Evolutionary conservation across 1,140 invertebrate species (phyloP), one percentile per base, ranked within the genome.

Genomic region (Macrobrachium rosenbergii): DNA sequence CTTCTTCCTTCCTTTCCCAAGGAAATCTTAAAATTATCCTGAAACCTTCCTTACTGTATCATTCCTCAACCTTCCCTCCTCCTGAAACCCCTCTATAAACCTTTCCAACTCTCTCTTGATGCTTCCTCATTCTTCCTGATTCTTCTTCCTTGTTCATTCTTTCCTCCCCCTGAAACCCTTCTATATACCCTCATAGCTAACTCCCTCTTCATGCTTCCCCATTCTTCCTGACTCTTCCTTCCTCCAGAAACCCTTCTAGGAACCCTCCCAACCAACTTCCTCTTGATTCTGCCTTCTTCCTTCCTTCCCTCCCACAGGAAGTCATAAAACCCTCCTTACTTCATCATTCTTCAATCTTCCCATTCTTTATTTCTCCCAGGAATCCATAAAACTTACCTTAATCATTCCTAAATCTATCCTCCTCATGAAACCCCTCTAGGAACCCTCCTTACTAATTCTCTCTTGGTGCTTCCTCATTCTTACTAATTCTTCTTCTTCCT

Each of bases 141-240:
- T 75, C 21, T 76, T 19, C 37, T 37, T 16, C 45, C 52, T 19
- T 52, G 12, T 43, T 37, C 37, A 28, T 76, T 19, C 37, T 45
- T 76, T n/a, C 8, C 73, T 76, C 45, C 16, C 64, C 23, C 64
- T 45, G 8, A 37, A 21, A 19, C 43, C 45, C 73, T 52, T 19
- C n/a, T 43, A n/a, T 45, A 28, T 37, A n/a, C 28, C 52, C 58
- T 62, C 28, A 16, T 60, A 28, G 12, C 17, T 43, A 28, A 11
- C 63, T 21, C 21, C 77, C 43, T 14, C 62, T 59, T 79, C 77
- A 28, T 37, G 58, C 77, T 79, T 21, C 17, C 77, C 43, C 60
- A 28, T 21, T 79, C 52, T 79, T 21, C 23, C 77, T 60, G 8
- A 59, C 59, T 37, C 21, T 79, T 6, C 37, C 52, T 62, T 28